Evolutionary conservation across 2,113 vertebrate species (phyloP).

Genomic region (Sialia sialis): DNA sequence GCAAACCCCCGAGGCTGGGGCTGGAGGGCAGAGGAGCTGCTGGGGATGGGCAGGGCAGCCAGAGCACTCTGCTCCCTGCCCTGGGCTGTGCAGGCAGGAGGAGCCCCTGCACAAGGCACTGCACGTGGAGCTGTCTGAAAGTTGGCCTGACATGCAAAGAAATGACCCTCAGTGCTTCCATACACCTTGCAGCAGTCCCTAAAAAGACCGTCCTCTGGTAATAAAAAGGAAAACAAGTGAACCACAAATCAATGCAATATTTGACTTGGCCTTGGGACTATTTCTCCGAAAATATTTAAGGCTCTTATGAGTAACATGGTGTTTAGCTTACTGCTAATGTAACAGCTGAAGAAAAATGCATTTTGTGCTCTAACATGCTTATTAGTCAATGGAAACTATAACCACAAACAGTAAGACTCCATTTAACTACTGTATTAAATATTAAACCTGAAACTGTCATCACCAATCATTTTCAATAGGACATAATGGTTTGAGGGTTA

Average conservation of each 20-base stretch:
- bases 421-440: constrained; percentile 68
- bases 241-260: constrained; percentile 39
- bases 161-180: background rate
- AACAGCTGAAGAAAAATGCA: constrained; percentile 27
- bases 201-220: background rate
- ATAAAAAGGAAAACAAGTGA: constrained; percentile 31
- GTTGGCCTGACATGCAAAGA: background rate
- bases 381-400: constrained; percentile 59
- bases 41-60: background rate
- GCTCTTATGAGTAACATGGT: background rate
- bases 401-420: constrained; percentile 47
- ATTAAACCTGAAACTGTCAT: constrained; percentile 69
- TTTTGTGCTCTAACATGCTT: constrained; percentile 31
- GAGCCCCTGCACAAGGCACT: background rate
- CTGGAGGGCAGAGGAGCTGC: background rate
- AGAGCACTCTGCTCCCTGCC: background rate
- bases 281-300: constrained; percentile 40
- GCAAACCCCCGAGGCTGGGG: background rate
- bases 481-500: constrained; percentile 62
- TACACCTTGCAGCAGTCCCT: constrained; percentile 1
- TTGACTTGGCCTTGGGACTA: constrained; percentile 22
- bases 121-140: background rate
- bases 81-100: background rate
- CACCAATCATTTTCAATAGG: constrained; percentile 64
- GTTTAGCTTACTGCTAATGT: constrained; percentile 32